Conservation (phyloP, 2,113 vertebrate genomes). For the Ceuthmochares aereus region DNA sequence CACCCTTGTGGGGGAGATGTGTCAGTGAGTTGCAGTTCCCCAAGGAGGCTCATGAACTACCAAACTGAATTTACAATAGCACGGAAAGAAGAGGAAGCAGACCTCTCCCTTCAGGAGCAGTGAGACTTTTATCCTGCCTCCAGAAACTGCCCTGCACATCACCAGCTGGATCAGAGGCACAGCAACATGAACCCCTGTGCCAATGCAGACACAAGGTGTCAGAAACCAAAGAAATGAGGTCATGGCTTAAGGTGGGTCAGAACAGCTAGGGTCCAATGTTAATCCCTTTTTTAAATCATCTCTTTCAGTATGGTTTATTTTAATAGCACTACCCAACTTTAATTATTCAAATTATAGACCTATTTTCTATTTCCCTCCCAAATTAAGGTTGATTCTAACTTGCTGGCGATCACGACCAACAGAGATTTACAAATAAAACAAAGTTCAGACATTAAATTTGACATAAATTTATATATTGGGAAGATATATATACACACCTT, state of each 20-base stretch:
- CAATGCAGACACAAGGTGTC: background rate
- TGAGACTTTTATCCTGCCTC: background rate
- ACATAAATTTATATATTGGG: background rate
- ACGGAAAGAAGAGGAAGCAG: background rate
- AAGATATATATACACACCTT: background rate
- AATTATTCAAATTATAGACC: background rate
- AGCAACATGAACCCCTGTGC: background rate
- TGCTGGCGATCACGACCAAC: background rate
- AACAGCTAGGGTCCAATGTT: background rate
- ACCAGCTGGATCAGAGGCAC: background rate
- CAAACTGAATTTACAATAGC: background rate
- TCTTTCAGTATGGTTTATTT: background rate
- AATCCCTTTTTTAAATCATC: background rate
- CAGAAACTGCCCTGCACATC: background rate
- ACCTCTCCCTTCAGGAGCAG: background rate
- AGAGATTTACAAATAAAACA: background rate
- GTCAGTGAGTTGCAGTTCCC: background rate
- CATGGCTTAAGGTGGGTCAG: background rate
- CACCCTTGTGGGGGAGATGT: background rate
- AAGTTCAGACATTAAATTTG: background rate
- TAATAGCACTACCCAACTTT: background rate
- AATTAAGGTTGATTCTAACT: background rate
- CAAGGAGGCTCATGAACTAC: background rate
- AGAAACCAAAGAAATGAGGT: constrained; percentile 10
- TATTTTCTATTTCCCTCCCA: background rate